phyloP scores from a whole-genome alignment of 2,888 invertebrate species.

The Calliopum simillimum region DNA sequence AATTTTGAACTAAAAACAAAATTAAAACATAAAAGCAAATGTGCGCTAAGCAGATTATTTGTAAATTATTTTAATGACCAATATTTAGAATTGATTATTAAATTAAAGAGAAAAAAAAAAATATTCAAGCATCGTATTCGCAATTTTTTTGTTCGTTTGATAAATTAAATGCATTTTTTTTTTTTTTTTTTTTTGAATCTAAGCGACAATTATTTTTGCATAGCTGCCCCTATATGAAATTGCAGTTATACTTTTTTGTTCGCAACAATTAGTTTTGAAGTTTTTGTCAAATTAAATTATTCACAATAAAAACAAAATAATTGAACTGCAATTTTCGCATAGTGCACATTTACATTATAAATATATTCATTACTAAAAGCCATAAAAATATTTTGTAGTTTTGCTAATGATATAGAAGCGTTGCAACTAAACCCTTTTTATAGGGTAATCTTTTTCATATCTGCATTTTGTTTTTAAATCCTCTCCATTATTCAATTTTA shows the following conservation, averaged over 20 bases:
- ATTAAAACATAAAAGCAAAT: constrained; percentile 16
- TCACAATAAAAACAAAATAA: too few relatives aligned
- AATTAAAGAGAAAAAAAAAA: too few relatives aligned
- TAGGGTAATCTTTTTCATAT: constrained; percentile 33
- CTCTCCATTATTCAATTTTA: constrained; percentile 45
- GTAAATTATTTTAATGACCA: background rate
- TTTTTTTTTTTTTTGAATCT: background rate
- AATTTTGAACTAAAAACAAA: background rate
- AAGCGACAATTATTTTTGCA: background rate
- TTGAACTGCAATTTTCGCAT: too few relatives aligned
- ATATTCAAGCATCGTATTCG: too few relatives aligned
- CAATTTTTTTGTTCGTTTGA: too few relatives aligned
- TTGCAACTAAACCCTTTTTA: too few relatives aligned
- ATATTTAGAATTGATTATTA: too few relatives aligned
- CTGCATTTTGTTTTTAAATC: constrained; percentile 45
- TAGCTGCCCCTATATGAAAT: too few relatives aligned
- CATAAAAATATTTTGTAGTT: constrained; percentile 36
- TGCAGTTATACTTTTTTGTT: too few relatives aligned
- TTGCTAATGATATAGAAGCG: background rate
- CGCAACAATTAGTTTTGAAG: too few relatives aligned
- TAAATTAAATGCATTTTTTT: background rate
- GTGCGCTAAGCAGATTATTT: constrained; percentile 37
- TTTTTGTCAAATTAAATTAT: too few relatives aligned
- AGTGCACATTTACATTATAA: too few relatives aligned
- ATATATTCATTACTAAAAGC: constrained; percentile 24